Conservation (phyloP, 2,888 invertebrate genomes). For the Orchesellides sinensis region DNA sequence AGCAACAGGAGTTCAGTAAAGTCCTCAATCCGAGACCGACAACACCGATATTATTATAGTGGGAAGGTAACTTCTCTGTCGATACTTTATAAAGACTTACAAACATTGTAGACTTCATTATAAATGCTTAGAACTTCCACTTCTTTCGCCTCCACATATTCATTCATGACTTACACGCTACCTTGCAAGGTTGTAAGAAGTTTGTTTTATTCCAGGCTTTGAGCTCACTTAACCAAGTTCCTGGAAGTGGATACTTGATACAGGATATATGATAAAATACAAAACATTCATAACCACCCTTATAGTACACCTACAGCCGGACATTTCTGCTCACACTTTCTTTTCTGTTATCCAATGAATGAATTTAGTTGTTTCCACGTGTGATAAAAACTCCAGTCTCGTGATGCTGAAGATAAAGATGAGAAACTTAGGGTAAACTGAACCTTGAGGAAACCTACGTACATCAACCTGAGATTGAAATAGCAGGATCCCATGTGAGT, state of each 20-base stretch:
- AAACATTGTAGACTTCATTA: conserved; percentile 53
- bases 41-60: background rate
- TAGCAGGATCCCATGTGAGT: conserved; percentile 23
- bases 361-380: conserved; percentile 41
- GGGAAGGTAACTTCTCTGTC: too few relatives aligned
- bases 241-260: too few relatives aligned
- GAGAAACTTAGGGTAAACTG: conserved; percentile 11
- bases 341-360: conserved; percentile 49
- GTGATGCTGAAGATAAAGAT: conserved; percentile 12
- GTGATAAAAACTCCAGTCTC: too few relatives aligned
- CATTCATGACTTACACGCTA: too few relatives aligned
- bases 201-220: too few relatives aligned
- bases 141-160: conserved; percentile 1
- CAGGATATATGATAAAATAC: too few relatives aligned
- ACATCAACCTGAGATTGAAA: conserved; percentile 24
- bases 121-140: conserved; percentile 32
- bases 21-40: background rate
- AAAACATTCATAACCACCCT: too few relatives aligned
- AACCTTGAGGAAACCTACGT: conserved; percentile 12
- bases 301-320: too few relatives aligned
- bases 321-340: conserved; percentile 6
- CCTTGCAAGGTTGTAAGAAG: too few relatives aligned
- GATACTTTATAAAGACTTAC: too few relatives aligned
- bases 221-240: too few relatives aligned
- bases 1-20: conserved; percentile 50